A percentile compares a stretch with the other conserved stretches of the same genome.
These are phyloP conservation scores for Prorops nasuta DNA, from an alignment of 1,140 invertebrate species.

Conservation along the genomic window DNA sequence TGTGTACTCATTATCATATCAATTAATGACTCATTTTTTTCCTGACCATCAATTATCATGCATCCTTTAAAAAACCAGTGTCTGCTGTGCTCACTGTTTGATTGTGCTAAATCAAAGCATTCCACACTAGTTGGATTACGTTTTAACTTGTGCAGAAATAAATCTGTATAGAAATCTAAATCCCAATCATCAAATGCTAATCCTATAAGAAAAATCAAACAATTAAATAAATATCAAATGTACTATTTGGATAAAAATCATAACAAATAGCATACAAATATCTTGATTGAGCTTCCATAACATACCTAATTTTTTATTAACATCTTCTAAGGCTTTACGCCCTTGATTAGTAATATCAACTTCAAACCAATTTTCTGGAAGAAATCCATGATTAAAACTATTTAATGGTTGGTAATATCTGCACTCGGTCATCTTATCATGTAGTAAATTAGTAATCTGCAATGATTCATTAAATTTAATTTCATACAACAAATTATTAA, in stretches of 20 bases:
- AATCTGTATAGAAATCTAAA: constrained; percentile 79
- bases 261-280: constrained; percentile 7
- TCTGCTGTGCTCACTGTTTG: constrained; percentile 91
- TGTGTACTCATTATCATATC: constrained; percentile 93
- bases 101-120: constrained; percentile 97
- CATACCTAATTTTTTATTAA: constrained; percentile 79
- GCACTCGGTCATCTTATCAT: constrained; percentile 85
- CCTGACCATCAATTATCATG: constrained; percentile 80
- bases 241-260: constrained; percentile 12
- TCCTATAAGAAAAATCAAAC: constrained; percentile 51
- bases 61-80: constrained; percentile 95
- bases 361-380: constrained; percentile 74
- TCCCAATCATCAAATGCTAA: constrained; percentile 88
- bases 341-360: constrained; percentile 81
- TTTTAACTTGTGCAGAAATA: constrained; percentile 79
- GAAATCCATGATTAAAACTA: constrained; percentile 72
- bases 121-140: constrained; percentile 97
- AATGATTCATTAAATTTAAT: constrained; percentile 13
- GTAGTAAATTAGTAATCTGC: constrained; percentile 64
- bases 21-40: constrained; percentile 79
- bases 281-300: no score
- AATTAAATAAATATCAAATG: constrained; percentile 1
- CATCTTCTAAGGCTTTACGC: constrained; percentile 74
- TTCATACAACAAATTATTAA: background rate
- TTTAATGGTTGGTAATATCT: constrained; percentile 68